A percentile compares a stretch with the other conserved stretches of the same genome.
Conservation (phyloP, 64 coral and sea anemone species). For the Trachythela sp. region DNA sequence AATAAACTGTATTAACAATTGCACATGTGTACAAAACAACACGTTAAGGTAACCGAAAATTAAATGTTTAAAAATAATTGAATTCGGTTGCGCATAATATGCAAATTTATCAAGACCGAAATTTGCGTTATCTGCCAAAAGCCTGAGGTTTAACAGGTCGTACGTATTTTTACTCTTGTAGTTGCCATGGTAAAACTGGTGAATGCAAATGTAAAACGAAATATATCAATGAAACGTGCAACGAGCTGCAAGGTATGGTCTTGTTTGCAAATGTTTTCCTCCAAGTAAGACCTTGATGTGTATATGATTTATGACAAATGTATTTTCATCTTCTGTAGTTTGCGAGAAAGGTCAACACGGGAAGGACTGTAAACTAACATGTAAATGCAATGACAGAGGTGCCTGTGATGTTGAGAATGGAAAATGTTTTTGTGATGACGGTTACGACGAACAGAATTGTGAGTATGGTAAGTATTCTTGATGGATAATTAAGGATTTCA, state of each 20-base stretch:
- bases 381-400: background rate
- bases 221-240: background rate
- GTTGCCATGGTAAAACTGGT: background rate
- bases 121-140: too few relatives aligned
- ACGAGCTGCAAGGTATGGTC: background rate
- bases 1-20: background rate
- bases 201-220: background rate
- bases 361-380: background rate
- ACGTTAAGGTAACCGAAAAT: background rate
- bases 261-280: background rate
- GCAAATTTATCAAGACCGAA: too few relatives aligned
- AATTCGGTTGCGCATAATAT: too few relatives aligned
- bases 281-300: background rate
- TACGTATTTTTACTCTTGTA: background rate
- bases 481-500: background rate
- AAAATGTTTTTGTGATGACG: constrained; percentile 19
- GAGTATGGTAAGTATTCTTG: background rate
- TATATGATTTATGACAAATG: background rate
- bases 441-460: background rate
- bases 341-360: background rate
- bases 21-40: background rate
- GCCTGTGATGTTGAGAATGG: background rate
- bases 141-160: too few relatives aligned
- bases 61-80: background rate
- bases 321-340: background rate